Base-by-base conservation (phyloP, 2,888 invertebrate species). In the Drosophila anomalata region DNA sequence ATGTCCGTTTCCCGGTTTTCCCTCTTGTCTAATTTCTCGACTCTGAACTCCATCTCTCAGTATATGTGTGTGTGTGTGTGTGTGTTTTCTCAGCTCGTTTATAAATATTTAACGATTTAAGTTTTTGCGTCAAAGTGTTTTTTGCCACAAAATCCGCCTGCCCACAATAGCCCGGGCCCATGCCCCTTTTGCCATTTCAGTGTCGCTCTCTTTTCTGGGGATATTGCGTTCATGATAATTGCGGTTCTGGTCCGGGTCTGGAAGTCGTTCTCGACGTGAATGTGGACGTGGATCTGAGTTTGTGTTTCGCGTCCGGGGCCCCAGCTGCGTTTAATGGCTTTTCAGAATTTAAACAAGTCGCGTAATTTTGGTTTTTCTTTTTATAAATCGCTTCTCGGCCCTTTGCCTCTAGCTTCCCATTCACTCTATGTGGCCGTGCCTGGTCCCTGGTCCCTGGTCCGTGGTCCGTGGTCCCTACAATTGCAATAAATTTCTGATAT, bases 301-400 rank as follows among this genome's bases (percentile, higher is more conserved):
- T 46, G 50, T 52, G 65, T 53, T 48, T 53, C 58, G 52, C 53
- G 41, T 39, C 41, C 51, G 63, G 48, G 71, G 66, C 79, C 79
- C 85, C 87, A 82, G 82, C 82, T 82, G 82, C 79, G 82, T 85
- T 82, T 82, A 82, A 82, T 82, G 85, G 87, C 75, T 87, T 87
- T 87, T 73, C 82, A 79, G 87, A 87, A 82, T 82, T 85, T 87
- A 77, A 82, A 85, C 86, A 77, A 82, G 82, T 85, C 70, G 87
- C 72, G 76, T 80, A 79, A 75, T 78, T 65, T 80, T 61, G 69
- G 67, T 75, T 73, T 75, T 77, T 48, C 51, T 52, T 70, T 70
- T 70, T 73, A 66, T 73, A 74, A 78, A 81, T 81, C 66, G 77
- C 61, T 63, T 72, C 61, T 73, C 48, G 53, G 46, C 31, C 55